Evolutionary conservation across 2,888 invertebrate species (phyloP), one percentile per base, ranked within the genome.

Genomic region (Apamea epomidion): DNA sequence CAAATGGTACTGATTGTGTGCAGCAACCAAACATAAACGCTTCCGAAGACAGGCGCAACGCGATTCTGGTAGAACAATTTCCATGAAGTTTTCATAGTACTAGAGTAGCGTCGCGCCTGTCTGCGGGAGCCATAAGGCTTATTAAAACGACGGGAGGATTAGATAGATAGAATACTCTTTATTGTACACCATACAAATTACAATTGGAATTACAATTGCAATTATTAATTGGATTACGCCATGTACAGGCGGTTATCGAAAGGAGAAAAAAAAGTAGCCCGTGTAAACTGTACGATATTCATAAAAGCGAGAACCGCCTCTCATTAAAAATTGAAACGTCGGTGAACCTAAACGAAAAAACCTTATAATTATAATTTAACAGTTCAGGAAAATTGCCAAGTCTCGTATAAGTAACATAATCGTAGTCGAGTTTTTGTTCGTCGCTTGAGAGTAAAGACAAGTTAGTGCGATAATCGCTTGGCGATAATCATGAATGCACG

Each of bases 1-100:
- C 60, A 68, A 65, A 16, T 83, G 37, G 32, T 62, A n/a, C n/a
- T 83, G 51, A 51, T 68, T 62, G n/a, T 54, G n/a, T 51, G 60
- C 32, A 83, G 21, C n/a, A 62, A 77, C 58, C 75, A 67, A 83
- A 45, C 42, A 18, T 16, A 32, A 58, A 58, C 10, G 58, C 8
- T 58, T 58, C 58, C 25, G 25, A 58, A 12, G 25, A 58, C 54
- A 54, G 21, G 21, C 54, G 21, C 54, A 58, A 58, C 58, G 10
- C 25, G 25, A 25, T n/a, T 58, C 25, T n/a, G 12, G 25, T 58
- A 25, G 58, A 58, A n/a, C 25, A n/a, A n/a, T 60, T 60, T n/a
- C 58, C n/a, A 60, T n/a, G n/a, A 60, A n/a, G 14, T n/a, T n/a
- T 60, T n/a, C n/a, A 60, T n/a, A n/a, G 10, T 25, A 58, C 58